Evolutionary conservation across 2,888 invertebrate genomes (phyloP), one percentile per base, ranked within the genome.

Genomic region (Heliconius erato): DNA sequence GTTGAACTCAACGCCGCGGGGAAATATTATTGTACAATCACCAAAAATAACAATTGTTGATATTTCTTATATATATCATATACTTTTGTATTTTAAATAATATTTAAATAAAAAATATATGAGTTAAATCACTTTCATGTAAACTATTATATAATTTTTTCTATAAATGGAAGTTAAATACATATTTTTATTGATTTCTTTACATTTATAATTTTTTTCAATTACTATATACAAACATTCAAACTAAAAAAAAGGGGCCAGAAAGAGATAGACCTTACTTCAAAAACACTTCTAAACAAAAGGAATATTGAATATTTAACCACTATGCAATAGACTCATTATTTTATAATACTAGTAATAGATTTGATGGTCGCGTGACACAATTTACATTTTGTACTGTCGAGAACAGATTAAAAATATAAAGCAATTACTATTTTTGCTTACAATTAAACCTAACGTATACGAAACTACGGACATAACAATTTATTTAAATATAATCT

Each of bases 321-420:
- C 67, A 67, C 67, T 67, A 67, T 14, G 67, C 67, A 28, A 67
- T 67, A 67, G 67, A 67, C 28, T 67, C 67, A 67, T 67, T 28
- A 67, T 16, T 63, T 19, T 67, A 19, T 28, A 67, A 67, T 26
- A 72, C 44, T 44, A 49, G 26, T 72, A 72, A 40, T 16, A 49
- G 72, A 26, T 72, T 72, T 49, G 72, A 49, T 72, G 19, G 26
- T 19, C 49, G 28, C 44, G 49, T 72, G 44, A 72, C 16, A 72
- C 28, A 49, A 72, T 67, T 67, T 67, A 49, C 44, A 72, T 44
- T 67, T 72, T 72, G 72, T 72, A 72, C 72, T 72, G 49, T 28
- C 26, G 26, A 72, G 14, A 16, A 49, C 26, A 49, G 69, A 72
- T 49, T 49, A 49, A n/a, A 71, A 71, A 71, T n/a, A 71, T 71